Evolutionary conservation across 2,113 vertebrate genomes (phyloP), one percentile per base, ranked within the genome.

Genomic region (Neomonachus schauinslandi): DNA sequence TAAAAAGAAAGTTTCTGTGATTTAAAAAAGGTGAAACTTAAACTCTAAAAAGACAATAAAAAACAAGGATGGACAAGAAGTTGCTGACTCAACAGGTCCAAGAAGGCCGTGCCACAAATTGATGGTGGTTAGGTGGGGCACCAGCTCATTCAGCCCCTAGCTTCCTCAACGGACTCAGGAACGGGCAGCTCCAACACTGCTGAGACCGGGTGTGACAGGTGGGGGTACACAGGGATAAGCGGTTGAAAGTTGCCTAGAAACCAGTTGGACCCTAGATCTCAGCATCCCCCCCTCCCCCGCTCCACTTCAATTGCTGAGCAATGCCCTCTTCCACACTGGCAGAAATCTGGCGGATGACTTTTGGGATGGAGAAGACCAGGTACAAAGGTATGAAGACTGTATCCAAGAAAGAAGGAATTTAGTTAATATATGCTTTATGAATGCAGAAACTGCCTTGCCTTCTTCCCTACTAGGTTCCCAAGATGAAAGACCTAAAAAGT

Each of bases 21-120:
- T 63, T 90, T 92, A 5, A 87, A 59, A 92, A 84, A 61, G 26
- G 14, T 81, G 26, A 85, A 67, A 61, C 9, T 57, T 8, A 91
- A 97, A 94, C 3, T 91, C 79, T 65, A 71, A 81, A 90, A 92
- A 82, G 82, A 65, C 26, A 74, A 42, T 87, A 24, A 83, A 74
- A 86, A 69, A 84, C 26, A 57, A 8, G 79, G 8, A 46, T 16
- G 24, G 24, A 49, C 24, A 39, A 46, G 21, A 71, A 85, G 36
- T 33, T 72, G 59, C 90, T 71, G 65, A 92, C 33, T 72, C 55
- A 74, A 63, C 89, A 89, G 85, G 36, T 39, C 39, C 22, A 28
- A 81, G 39, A 77, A 72, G 24, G 15, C 65, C 46, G 6, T 6
- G 39, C 14, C 31, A 90, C 22, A 61, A 22, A 39, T 1, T 10